phyloP scores from a whole-genome alignment of 2,797 vertebrate genomes.

The Gallinago nigripennis region DNA sequence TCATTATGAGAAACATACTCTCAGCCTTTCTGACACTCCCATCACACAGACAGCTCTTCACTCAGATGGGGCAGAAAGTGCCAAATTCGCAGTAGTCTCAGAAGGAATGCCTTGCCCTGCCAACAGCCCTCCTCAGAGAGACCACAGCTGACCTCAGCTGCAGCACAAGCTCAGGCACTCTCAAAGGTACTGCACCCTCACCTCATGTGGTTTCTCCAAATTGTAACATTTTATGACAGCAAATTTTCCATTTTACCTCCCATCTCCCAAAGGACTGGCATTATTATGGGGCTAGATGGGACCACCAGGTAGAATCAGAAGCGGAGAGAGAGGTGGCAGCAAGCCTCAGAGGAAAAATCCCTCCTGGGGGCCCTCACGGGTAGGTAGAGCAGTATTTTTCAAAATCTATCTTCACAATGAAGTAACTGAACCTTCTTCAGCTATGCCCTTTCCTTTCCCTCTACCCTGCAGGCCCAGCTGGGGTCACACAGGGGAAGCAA shows the following conservation, averaged over 20 bases:
- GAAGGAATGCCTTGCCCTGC: neutral
- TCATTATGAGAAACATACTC: neutral
- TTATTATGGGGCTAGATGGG: neutral
- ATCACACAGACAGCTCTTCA: neutral
- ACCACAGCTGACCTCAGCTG: neutral
- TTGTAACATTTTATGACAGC: neutral
- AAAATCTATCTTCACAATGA: neutral
- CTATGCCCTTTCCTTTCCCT: neutral
- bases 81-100: accelerated
- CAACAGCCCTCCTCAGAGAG: neutral
- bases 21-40: neutral
- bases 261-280: neutral
- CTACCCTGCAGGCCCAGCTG: neutral
- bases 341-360: neutral
- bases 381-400: neutral
- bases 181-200: neutral
- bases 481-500: neutral
- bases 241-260: neutral
- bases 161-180: neutral
- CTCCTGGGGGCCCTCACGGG: neutral
- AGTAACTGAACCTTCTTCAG: neutral
- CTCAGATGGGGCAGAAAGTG: accelerated
- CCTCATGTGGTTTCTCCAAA: neutral
- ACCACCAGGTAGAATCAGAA: neutral
- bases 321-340: neutral